Conservation (phyloP, 2,888 invertebrate genomes). For the Parthenolecanium corni region DNA sequence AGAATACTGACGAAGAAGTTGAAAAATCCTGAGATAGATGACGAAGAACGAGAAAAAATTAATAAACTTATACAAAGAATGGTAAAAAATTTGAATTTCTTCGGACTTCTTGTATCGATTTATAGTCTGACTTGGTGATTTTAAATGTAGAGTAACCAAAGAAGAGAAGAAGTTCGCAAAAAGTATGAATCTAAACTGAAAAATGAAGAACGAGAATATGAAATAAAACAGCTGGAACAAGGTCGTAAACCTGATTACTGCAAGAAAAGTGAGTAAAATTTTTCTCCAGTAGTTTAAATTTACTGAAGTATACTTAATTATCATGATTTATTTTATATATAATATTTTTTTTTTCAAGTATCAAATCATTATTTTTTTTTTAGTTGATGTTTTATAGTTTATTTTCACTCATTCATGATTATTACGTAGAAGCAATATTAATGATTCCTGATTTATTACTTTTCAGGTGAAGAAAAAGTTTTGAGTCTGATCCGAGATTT, state of each 20-base stretch:
- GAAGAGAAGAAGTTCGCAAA: not conserved
- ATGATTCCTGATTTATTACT: not conserved
- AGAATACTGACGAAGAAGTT: not conserved
- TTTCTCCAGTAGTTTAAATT: not conserved
- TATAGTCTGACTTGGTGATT: not conserved
- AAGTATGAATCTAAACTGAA: not conserved
- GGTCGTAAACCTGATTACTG: not conserved
- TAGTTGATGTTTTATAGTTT: no score
- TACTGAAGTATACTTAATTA: no score
- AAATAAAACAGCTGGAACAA: not conserved
- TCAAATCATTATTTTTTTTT: no score
- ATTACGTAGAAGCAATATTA: not conserved
- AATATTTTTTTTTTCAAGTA: not conserved
- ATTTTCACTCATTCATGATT: no score
- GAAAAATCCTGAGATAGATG: not conserved
- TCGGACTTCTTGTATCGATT: not conserved
- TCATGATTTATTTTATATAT: no score
- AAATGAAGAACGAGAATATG: not conserved
- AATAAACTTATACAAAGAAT: conserved; percentile 2
- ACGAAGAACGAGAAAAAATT: conserved; percentile 6
- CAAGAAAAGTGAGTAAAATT: not conserved
- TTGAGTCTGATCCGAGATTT: not conserved
- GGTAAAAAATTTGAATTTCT: not conserved
- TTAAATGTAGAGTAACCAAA: not conserved
- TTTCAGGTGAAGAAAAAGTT: not conserved